phyloP scores from a whole-genome alignment of 2,113 vertebrate species.

The Numenius arquata region DNA sequence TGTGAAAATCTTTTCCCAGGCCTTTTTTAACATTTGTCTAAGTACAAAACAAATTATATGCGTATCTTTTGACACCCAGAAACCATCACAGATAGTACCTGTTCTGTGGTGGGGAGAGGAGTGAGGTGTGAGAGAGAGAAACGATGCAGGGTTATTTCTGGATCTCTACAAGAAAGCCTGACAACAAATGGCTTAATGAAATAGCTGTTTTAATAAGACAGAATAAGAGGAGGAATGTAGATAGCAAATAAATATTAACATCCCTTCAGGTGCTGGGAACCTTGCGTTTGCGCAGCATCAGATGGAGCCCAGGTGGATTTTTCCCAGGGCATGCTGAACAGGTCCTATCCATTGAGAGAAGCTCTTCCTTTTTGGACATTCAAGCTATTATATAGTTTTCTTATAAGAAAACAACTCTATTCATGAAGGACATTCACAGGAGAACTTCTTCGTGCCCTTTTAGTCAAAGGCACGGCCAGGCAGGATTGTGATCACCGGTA shows the following conservation, averaged over 20 bases:
- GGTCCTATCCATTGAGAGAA: not conserved
- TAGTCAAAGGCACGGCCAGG: not conserved
- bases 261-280: not conserved
- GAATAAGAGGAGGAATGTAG: not conserved
- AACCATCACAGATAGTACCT: not conserved
- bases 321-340: not conserved
- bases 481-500: not conserved
- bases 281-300: not conserved
- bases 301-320: not conserved
- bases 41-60: not conserved
- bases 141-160: fast-evolving
- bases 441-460: not conserved
- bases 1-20: not conserved
- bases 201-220: not conserved
- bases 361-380: not conserved
- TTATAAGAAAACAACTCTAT: not conserved
- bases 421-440: fast-evolving
- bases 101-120: not conserved
- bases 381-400: not conserved
- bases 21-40: not conserved
- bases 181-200: not conserved
- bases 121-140: not conserved
- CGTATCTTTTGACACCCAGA: not conserved
- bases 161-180: not conserved
- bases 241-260: not conserved